Conservation (phyloP, 2,888 invertebrate genomes). For the Folsomia candida region DNA sequence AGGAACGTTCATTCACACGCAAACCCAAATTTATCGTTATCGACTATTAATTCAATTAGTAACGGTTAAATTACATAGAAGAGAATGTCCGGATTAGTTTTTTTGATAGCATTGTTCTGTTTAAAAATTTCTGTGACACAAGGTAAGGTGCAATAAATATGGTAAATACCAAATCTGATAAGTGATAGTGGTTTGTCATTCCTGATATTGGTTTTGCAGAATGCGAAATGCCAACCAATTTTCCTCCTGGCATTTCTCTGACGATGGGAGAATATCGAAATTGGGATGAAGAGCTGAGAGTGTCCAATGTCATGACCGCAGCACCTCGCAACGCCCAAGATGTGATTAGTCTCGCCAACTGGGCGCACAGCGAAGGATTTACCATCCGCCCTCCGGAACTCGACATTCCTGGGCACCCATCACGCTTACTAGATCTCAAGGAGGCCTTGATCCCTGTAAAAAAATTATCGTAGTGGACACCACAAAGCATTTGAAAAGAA, state of each 20-base stretch:
- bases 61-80: too few species aligned
- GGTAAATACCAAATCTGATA: too few species aligned
- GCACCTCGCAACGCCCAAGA: neutral
- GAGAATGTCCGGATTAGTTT: too few species aligned
- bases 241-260: neutral
- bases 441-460: neutral
- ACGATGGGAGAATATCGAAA: neutral
- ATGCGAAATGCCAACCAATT: neutral
- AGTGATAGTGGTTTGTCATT: too few species aligned
- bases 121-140: too few species aligned
- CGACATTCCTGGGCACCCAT: neutral
- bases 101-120: too few species aligned
- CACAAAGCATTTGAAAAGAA: neutral
- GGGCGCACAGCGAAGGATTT: neutral
- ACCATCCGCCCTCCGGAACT: neutral
- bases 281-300: neutral
- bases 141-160: too few species aligned
- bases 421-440: neutral
- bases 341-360: neutral
- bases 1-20: too few species aligned
- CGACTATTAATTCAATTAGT: too few species aligned
- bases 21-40: too few species aligned
- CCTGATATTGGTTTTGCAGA: neutral
- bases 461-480: neutral
- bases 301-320: neutral